Base-by-base conservation (phyloP, 2,888 invertebrate species). In the Noctua janthina region DNA sequence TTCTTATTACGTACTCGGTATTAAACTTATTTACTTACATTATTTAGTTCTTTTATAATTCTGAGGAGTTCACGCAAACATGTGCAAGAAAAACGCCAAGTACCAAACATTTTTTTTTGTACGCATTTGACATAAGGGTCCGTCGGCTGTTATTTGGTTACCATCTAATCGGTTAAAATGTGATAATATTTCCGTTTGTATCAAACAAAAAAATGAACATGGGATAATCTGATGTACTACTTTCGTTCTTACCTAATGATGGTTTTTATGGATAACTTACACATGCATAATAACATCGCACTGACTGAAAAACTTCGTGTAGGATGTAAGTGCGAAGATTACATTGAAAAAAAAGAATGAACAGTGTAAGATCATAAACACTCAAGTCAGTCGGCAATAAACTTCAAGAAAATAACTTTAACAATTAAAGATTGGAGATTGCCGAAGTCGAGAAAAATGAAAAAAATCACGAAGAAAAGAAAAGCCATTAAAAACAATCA, bases 401-500 rank as follows among this genome's bases (percentile, higher is more conserved):
- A 62, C 62, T 35, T 46, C 70, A 51, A 79, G 69, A 59, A 78
- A 79, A 79, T 68, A 85, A 85, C 84, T 85, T 87, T 87, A 85
- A 79, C 85, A 85, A 85, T 85, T 78, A 88, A 90, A 85, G 81
- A 86, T 78, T 69, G 46, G 62, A 75, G 74, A 89, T 82, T 70
- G 74, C 23, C 74, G 79, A 69, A 56, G 73, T 35, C 11, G 67
- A 69, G 79, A 86, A 79, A 80, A 76, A 39, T 81, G 74, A 78
- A 78, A 81, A 75, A 81, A 75, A 76, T 81, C 54, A 43, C 56
- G 64, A 84, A 85, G 91, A 92, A 93, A 93, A 92, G 93, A 92
- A 93, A 93, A 92, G 88, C 93, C 91, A 95, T 95, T 95, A 94
- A 94, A 95, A 95, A 94, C 95, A 96, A 95, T 95, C 93, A 87